Base-by-base conservation (phyloP, 2,113 vertebrate species). In the Danionella cerebrum region DNA sequence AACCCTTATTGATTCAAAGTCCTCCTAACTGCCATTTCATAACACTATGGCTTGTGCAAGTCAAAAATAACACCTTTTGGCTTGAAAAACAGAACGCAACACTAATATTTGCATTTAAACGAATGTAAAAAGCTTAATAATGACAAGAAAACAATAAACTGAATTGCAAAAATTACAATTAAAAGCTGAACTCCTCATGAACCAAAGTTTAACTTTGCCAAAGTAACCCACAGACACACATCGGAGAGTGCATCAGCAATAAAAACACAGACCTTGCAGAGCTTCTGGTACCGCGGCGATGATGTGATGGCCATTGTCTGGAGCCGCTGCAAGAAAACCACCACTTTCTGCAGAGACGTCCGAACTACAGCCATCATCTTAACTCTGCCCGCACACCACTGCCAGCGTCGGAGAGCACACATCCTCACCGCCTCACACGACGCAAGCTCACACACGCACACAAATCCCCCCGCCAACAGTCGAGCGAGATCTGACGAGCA, bases 331-430 rank as follows among this genome's bases (percentile, higher is more conserved):
- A 98, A 87, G 87, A 98, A 92, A 84, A 98, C 91, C 89, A 98
- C 93, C 96, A 98, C 96, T 94, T 98, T 98, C 92, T 98, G 96
- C 86, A 98, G 91, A 87, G 96, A 97, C 48, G 93, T 94, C 91
- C 93, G 92, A 90, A 98, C 96, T 89, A 97, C 93, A 88, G 96
- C 95, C 96, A 98, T 98, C 94, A 96, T 98, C 92, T 91, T 95
- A 93, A 93, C 89, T 93, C 92, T 93, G 91, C 92, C 91, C 91
- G 92, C 91, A 89, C 91, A 91, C 88, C 92, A 92, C 82, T 96
- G 91, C 85, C 87, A 84, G 87, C 87, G 90, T 89, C 87, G 90
- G 87, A 86, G 87, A 90, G 91, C 93, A 93, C 91, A 91, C 96
- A 98, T 98, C 91, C 94, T 95, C 94, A 90, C 91, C 88, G 87